These are phyloP conservation scores for Mus musculus DNA, from an alignment of 2,113 vertebrate species.

Conservation along the genomic window GRCm39 chr17:43134001-43134500, in stretches of 20 bases:
- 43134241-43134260: neutral
- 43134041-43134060: no score
- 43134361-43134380: neutral
- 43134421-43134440: neutral
- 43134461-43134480: neutral
- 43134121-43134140: neutral
- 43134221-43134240: neutral
- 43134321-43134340: neutral
- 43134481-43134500: constrained; percentile 2
- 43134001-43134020: neutral
- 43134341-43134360: neutral
- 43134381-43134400: constrained; percentile 2
- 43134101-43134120: neutral
- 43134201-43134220: neutral
- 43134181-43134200: neutral
- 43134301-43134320: neutral
- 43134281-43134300: neutral
- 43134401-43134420: constrained; percentile 48
- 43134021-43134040: fast-evolving
- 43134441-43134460: constrained; percentile 37
- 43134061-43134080: neutral
- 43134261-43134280: neutral
- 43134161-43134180: neutral
- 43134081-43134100: neutral
- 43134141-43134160: neutral